Percentiles rank a stretch among this genome's conserved stretches.
phyloP scores from a whole-genome alignment of 2,113 vertebrate species.

The Chaetodon auriga region DNA sequence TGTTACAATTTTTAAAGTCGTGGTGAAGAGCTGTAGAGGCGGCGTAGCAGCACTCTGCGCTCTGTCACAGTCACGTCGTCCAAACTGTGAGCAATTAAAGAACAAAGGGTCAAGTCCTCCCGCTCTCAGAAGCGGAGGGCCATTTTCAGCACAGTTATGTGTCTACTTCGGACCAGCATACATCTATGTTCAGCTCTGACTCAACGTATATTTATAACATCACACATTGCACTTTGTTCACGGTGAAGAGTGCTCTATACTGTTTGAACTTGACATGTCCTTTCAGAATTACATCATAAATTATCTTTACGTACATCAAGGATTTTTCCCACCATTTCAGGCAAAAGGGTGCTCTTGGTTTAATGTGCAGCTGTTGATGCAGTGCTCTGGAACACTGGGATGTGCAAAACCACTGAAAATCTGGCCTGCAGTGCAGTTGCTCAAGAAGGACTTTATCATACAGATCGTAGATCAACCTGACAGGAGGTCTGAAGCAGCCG shows the following conservation, averaged over 20 bases:
- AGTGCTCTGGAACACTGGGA: conserved; percentile 40
- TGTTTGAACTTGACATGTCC: conserved; percentile 45
- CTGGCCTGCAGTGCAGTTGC: conserved; percentile 26
- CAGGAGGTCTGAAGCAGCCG: conserved; percentile 52
- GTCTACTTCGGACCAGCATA: conserved; percentile 24
- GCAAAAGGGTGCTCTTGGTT: conserved; percentile 19
- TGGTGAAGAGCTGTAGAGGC: conserved; percentile 55
- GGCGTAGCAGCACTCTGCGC: conserved; percentile 46
- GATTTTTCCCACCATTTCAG: conserved; percentile 39
- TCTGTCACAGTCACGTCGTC: conserved; percentile 65
- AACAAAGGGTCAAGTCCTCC: conserved; percentile 48
- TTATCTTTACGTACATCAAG: conserved; percentile 16
- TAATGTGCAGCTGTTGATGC: conserved; percentile 47
- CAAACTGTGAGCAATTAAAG: conserved; percentile 62
- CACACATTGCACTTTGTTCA: not conserved
- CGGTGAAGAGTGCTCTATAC: not conserved
- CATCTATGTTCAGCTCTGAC: conserved; percentile 22
- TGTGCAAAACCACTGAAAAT: conserved; percentile 51
- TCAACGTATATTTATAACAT: conserved; percentile 27
- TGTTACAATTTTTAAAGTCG: conserved; percentile 71
- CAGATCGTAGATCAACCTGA: conserved; percentile 64
- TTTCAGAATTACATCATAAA: conserved; percentile 56
- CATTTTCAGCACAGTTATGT: conserved; percentile 32
- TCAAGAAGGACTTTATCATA: conserved; percentile 43
- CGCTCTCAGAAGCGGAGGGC: conserved; percentile 36